Conservation (phyloP, 2,113 vertebrate genomes). For the Rhinichthys klamathensis region DNA sequence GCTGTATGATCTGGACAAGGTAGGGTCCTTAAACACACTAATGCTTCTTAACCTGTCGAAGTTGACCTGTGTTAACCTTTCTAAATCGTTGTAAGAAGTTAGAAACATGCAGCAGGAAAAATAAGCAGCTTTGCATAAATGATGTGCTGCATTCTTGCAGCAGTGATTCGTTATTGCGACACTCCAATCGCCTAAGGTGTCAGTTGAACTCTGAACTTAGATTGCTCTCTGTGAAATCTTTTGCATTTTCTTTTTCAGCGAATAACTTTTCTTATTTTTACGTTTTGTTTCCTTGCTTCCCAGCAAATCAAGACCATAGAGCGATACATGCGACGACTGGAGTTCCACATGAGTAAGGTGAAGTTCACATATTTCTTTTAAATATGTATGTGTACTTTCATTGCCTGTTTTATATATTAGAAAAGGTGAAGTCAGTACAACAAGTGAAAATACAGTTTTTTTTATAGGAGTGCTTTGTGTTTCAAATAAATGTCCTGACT, state of each 20-base stretch:
- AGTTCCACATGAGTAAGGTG: constrained; percentile 99
- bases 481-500: constrained; percentile 38
- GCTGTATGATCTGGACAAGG: constrained; percentile 97
- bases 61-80: constrained; percentile 7
- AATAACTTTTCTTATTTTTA: neutral
- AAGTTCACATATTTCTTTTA: neutral
- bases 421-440: neutral
- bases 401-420: neutral
- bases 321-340: constrained; percentile 93
- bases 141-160: neutral
- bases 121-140: constrained; percentile 30
- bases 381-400: neutral
- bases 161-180: constrained; percentile 10
- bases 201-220: neutral
- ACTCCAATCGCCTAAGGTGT: constrained; percentile 8
- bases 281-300: constrained; percentile 47
- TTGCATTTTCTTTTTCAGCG: neutral
- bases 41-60: neutral
- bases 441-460: neutral
- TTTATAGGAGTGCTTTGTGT: neutral
- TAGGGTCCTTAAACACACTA: constrained; percentile 58
- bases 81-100: neutral
- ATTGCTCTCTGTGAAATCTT: constrained; percentile 1
- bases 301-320: constrained; percentile 99
- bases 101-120: neutral